These are phyloP conservation scores for Trichogramma dendrolimi DNA, from an alignment of 2,888 invertebrate species.

Conservation along the genomic window DNA sequence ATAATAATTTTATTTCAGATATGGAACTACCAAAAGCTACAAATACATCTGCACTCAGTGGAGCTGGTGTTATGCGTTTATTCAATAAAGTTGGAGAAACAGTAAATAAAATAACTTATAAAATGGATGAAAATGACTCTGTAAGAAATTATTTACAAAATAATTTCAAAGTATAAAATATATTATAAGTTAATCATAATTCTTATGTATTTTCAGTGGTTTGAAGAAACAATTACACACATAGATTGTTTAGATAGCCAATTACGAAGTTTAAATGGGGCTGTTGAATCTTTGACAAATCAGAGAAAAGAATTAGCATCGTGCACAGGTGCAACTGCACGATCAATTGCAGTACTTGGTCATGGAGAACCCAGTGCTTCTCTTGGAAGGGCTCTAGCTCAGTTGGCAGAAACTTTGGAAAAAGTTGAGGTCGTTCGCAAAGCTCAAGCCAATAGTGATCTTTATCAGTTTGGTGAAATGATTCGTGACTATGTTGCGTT, in stretches of 20 bases:
- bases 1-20: constrained; percentile 54
- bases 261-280: constrained; percentile 78
- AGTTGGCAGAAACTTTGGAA: constrained; percentile 71
- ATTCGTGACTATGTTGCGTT: constrained; percentile 91
- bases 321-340: constrained; percentile 79
- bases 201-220: constrained; percentile 70
- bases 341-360: constrained; percentile 83
- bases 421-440: constrained; percentile 81
- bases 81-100: constrained; percentile 96
- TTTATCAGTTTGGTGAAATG: constrained; percentile 88
- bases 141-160: constrained; percentile 56
- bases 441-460: constrained; percentile 93
- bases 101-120: constrained; percentile 95
- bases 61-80: constrained; percentile 89
- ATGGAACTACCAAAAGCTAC: constrained; percentile 91
- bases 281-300: constrained; percentile 81
- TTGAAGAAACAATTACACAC: constrained; percentile 91
- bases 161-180: background rate
- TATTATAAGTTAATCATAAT: constrained; percentile 3
- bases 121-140: constrained; percentile 98
- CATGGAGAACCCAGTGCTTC: constrained; percentile 91
- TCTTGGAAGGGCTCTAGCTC: constrained; percentile 82
- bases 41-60: constrained; percentile 90
- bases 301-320: constrained; percentile 80
- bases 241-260: constrained; percentile 88